Evolutionary conservation across 2,113 vertebrate species (phyloP), one percentile per base, ranked within the genome.

Genomic region (Nesoenas mayeri): DNA sequence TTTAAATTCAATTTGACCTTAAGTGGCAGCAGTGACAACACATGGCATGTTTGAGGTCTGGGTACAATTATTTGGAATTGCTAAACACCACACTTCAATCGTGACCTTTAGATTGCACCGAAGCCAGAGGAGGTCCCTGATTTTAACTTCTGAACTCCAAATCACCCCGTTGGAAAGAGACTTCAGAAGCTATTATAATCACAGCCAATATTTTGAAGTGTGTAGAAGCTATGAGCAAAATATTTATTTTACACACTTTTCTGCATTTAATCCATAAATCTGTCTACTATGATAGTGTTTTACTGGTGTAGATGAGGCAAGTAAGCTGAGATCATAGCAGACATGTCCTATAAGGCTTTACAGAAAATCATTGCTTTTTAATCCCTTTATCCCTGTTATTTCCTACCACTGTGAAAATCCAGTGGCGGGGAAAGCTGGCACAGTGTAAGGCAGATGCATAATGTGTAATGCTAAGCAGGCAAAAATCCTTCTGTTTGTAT

Each of bases 301-400:
- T 78, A 87, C 53, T 95, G 86, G 88, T 65, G 62, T 81, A 87
- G 86, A 94, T 87, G 92, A 94, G 73, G 85, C 69, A 54, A 97
- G 87, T 88, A 93, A 95, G 69, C 91, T 95, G 89, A 93, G 94
- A 96, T 97, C 92, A 95, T 81, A 96, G 95, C 95, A 94, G 95
- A 85, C 81, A 57, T 90, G 92, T 92, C 75, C 89, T 95, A 26
- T 94, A 95, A 97, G 95, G 93, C 81, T 94, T 91, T 93, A 54
- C 75, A 77, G 75, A 96, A 97, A 97, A 90, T 96, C 88, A 95
- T 94, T 96, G 85, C 88, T 92, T 97, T 96, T 96, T 92, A 97
- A 97, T 96, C 95, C 89, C 70, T 96, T 97, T 97, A 95, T 96
- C 94, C 92, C 78, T 83, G 75, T 94, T 96, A 89, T 92, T 96